These are phyloP conservation scores for Bombus terrestris DNA, from an alignment of 1,140 invertebrate species.

Conservation along the genomic window DNA sequence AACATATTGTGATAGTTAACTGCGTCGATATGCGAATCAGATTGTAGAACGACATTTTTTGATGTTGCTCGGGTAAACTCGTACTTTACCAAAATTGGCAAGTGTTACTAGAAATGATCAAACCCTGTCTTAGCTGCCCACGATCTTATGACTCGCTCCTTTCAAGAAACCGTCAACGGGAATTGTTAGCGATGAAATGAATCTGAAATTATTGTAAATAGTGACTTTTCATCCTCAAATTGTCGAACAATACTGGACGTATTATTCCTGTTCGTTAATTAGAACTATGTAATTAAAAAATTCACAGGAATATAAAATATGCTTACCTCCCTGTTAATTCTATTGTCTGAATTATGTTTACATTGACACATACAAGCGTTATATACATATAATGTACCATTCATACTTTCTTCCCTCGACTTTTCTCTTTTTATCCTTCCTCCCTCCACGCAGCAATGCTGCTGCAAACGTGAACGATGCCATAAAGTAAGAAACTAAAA, in stretches of 20 bases:
- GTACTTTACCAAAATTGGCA: not conserved
- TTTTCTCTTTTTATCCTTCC: not conserved
- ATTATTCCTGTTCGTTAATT: not conserved
- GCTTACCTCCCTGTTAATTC: not conserved
- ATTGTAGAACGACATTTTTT: not conserved
- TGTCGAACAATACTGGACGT: not conserved
- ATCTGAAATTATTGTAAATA: not conserved
- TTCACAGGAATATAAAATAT: not conserved
- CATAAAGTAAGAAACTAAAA: not conserved
- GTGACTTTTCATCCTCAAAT: not conserved
- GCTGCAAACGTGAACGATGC: too few relatives aligned
- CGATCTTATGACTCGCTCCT: not conserved
- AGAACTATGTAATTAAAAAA: not conserved
- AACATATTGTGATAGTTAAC: not conserved
- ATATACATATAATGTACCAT: not conserved
- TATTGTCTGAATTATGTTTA: conserved; percentile 1
- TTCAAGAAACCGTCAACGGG: not conserved
- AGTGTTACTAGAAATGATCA: too few relatives aligned
- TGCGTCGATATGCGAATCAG: not conserved
- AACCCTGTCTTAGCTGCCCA: not conserved
- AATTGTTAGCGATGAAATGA: not conserved
- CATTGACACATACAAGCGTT: not conserved
- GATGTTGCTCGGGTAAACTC: too few relatives aligned
- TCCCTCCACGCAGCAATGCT: too few relatives aligned
- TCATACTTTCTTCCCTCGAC: not conserved